Evolutionary conservation across 2,888 invertebrate species (phyloP), one percentile per base, ranked within the genome.

Genomic region (Drepanosiphum platanoidis): DNA sequence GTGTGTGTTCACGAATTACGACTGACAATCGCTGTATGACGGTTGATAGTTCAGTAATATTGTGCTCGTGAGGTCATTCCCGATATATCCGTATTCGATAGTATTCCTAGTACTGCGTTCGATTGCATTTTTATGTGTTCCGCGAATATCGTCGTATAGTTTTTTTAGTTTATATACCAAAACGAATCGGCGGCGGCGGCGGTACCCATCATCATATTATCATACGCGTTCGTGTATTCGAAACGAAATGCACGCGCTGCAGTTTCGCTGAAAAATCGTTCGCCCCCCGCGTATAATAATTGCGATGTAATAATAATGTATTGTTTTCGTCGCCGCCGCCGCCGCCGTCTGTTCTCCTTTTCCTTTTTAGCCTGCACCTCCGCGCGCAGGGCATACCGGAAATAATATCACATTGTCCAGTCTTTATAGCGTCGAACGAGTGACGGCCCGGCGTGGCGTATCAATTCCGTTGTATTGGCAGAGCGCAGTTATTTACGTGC

Each of bases 391-490:
- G 52, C 22, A 27, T 15, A 58, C 36, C 64, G 77, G 77, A 78
- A 78, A 64, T 30, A 22, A 75, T 58, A n/a, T 61, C 13, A 30
- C 42, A 15, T 9, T 39, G 22, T 66, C 30, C 13, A 78, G 78
- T 66, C 66, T 68, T 18, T 46, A 42, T 61, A 79, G 46, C 34
- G 52, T 46, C 68, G 27, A 68, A 34, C 79, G 32, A 66, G 79
- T 34, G 39, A 66, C 30, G 22, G 78, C 58, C n/a, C n/a, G 39
- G n/a, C 18, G n/a, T n/a, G n/a, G n/a, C 39, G 30, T 82, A 84
- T 84, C 75, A 75, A 77, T 84, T 52, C 52, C 22, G 27, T 75
- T 52, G 39, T 52, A 77, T 68, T 84, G 84, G 84, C 84, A 84
- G 42, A 68, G 75, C 27, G 27, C 1, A 22, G 81, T 77, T 68